Base-by-base conservation (phyloP, 2,797 vertebrate genomes). In the Falco concolor region DNA sequence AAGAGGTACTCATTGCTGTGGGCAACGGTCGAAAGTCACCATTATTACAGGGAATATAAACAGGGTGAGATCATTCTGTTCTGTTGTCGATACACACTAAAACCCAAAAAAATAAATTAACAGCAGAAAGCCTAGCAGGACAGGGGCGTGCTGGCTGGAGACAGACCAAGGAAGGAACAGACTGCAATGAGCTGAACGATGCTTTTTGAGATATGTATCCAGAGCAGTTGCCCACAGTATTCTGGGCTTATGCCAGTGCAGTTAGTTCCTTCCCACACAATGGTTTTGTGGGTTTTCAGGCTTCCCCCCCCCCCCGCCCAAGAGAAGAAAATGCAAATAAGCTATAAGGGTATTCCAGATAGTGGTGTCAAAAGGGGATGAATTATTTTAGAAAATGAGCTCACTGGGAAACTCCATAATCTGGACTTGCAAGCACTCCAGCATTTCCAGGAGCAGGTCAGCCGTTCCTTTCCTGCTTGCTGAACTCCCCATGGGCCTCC, bases 1-100 rank as follows among this genome's bases (percentile, higher is more conserved):
- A 89, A 90, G 90, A 86, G 57, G 78, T 75, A 27, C 85, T 87
- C 42, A 4, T 74, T 92, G 79, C 86, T 81, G 93, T 57, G 88
- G 93, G 81, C 84, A 96, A 63, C 87, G 38, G 56, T 3, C 77
- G 72, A 92, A 93, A 89, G 88, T 83, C 84, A 54, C 75, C 19
- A 4, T 79, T 81, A 54, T 77, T 36, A 20, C 18, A 54, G 61
- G 63, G 64, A 91, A 77, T 10, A 93, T 60, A 95, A 87, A 92
- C 8, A 67, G 4, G 30, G 61, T 94, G 94, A 96, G 88, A 84
- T 94, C 91, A 95, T 63, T 60, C 70, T 56, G 86, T 68, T 94
- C 93, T 83, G 94, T 42, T 95, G 88, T 63, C 12, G 0, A 87
- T 34, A 91, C 77, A 90, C 38, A 83, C 54, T 57, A 40, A 82